Evolutionary conservation across 2,797 vertebrate species (phyloP), one percentile per base, ranked within the genome.

Genomic region (Semotilus atromaculatus): DNA sequence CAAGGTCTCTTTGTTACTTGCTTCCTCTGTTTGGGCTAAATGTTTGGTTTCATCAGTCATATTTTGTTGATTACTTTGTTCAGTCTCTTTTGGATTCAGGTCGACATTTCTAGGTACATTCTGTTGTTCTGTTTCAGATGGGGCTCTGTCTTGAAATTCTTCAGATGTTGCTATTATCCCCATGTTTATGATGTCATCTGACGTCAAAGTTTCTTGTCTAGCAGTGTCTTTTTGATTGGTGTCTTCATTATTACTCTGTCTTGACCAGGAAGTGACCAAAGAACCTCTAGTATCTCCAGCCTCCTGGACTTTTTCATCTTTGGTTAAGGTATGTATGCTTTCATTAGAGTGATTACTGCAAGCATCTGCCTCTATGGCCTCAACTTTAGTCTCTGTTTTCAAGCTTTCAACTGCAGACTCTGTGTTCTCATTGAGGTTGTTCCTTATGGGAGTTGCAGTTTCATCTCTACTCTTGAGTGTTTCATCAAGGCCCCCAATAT

Each of bases 71-170:
- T 36, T 70, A 18, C 38, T 45, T 3, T 34, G 68, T 80, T 85
- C 77, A 43, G 89, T 89, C 23, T 88, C 85, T 5, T 81, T 68
- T 87, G 77, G 83, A 36, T 84, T 86, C 71, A 86, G 82, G 29
- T 73, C 38, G 14, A 68, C 43, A 13, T 74, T 86, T 77, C 58
- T 83, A 23, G 60, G 64, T 18, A 83, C 10, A 62, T 70, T 31
- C 43, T 71, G 26, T 38, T 68, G 29, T 51, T 68, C 38, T 11
- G 48, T 76, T 71, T 76, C 31, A 76, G 36, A 48, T 31, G 58
- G 36, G 78, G 80, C 78, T 77, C 29, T 68, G 19, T 72, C 84
- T 74, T 86, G 62, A 38, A 68, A 85, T 34, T 85, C 84, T 64
- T 86, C 79, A 84, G 19, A 71, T 14, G 79, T 88, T 81, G 58